Base-by-base conservation (phyloP, 2,888 invertebrate genomes). In the Orchestes rusci region DNA sequence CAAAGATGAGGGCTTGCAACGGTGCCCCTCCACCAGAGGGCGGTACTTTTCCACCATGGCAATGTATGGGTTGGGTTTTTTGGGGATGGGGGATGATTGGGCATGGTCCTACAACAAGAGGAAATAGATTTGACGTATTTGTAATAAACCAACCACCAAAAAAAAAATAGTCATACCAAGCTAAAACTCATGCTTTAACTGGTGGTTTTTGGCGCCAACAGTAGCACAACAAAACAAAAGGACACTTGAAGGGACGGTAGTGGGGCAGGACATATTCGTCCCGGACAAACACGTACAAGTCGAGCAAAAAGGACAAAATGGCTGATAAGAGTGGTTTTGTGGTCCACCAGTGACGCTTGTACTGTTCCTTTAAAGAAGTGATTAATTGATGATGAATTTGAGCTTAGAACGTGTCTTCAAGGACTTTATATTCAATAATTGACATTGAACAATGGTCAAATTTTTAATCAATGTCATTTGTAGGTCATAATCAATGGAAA, bases 1-100 rank as follows among this genome's bases (percentile, higher is more conserved):
- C 5, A 82, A 70, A 5, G 76, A 74, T 71, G 70, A 51, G 43
- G 81, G 77, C 47, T 79, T 76, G 15, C 38, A 37, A 52, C 81
- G 71, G 61, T 87, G 85, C 29, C 86, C 82, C 63, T 85, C 83
- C 19, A 87, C 69, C 39, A 89, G 71, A 18, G 87, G 87, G 67
- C 89, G 87, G 65, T 88, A 90, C 65, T 89, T 89, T 64, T 87
- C 85, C 39, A 88, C 86, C 55, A 90, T 71, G 43, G 82, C 84
- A 60, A 84, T 76, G 68, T 88, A 89, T 0, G 84, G 81, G 65
- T 85, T 85, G 51, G 73, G 74, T 55, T 40, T 43, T 55, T 46
- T 43, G 16, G 27, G 41, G 54, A 39, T 13, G 52, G 56, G 29
- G 54, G 57, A 50, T 8, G 56, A 52, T 12, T 54, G 54, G 20